Evolutionary conservation across 35 echinoderm and acorn worm species (phyloP).

Genomic region (Chiridota heheva): DNA sequence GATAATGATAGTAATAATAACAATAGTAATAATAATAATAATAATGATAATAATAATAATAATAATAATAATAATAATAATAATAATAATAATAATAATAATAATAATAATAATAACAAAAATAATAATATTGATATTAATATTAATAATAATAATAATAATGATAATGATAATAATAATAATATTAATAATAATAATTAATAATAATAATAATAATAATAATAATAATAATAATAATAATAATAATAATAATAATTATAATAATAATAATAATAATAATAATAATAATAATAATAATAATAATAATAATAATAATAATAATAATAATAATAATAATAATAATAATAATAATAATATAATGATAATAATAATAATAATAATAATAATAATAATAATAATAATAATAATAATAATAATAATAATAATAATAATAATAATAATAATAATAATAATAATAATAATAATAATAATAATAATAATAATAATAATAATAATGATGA

Average conservation of each 20-base stretch:
- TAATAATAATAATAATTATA: not conserved
- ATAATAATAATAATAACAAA: no score
- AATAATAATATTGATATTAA: no score
- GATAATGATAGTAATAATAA: no score
- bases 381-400: not conserved
- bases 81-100: no score
- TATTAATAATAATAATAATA: no score
- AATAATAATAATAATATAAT: not conserved
- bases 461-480: not conserved
- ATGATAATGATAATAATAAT: no score
- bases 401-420: not conserved
- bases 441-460: not conserved
- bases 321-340: not conserved
- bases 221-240: no score
- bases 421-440: not conserved
- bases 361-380: not conserved
- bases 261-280: conserved; percentile 11
- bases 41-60: no score
- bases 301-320: conserved; percentile 4
- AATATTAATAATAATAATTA: no score
- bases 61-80: no score
- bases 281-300: conserved; percentile 4
- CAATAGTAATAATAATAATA: no score
- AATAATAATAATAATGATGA: not conserved
- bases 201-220: no score